Evolutionary conservation across 2,888 invertebrate species (phyloP), one percentile per base, ranked within the genome.

Genomic region (Bimastos eiseni): DNA sequence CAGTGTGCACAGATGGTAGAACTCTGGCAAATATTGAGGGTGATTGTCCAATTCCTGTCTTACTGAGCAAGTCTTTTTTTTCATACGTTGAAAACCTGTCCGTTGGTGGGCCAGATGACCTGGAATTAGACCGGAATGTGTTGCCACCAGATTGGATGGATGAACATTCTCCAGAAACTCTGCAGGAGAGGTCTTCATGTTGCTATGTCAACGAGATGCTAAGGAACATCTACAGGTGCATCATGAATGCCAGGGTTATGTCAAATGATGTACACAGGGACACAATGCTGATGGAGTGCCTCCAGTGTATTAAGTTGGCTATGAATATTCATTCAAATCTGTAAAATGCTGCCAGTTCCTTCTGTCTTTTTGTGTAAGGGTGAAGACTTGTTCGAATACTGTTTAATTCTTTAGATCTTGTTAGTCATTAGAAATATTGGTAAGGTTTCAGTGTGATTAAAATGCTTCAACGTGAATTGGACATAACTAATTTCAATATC

Each of bases 251-350:
- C 5, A 2, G n/a, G 70, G 70, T 70, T 17, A 70, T n/a, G 30
- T 30, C 70, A n/a, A 8, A 70, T n/a, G 70, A 6, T 30, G 13
- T n/a, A 70, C n/a, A 70, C n/a, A 70, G n/a, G 70, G 70, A 70
- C 8, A 11, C 70, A 70, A n/a, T n/a, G 70, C n/a, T 70, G 70
- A 70, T n/a, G 70, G 70, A 70, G 70, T 70, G 30, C 2, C 70
- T 70, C 70, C 70, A 70, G 70, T 70, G 70, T 70, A n/a, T 70
- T 70, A 70, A 70, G 30, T n/a, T 70, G 70, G 70, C 70, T 70
- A n/a, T 70, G 70, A 70, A 70, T 8, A n/a, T n/a, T 70, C 70
- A 70, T 13, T 70, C 70, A 30, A 70, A n/a, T 2, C 70, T 70
- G 70, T 70, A 11, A 55, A 70, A 70, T 70, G 70, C 70, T 70